Base-by-base conservation (phyloP, 1,140 invertebrate species). In the Caligus rogercresseyi region DNA sequence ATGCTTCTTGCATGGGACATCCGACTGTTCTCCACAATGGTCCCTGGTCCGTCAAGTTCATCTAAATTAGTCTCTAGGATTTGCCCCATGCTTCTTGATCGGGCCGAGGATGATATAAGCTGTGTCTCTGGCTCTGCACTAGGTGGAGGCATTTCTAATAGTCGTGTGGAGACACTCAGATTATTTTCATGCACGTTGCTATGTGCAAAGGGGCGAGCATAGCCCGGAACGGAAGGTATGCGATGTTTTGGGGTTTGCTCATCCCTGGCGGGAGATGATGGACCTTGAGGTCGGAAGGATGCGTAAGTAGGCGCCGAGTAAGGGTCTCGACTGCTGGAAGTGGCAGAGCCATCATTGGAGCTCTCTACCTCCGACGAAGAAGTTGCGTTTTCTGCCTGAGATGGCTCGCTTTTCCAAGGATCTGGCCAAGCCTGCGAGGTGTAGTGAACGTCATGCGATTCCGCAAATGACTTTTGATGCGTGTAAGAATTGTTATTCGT, bases 151-250 rank as follows among this genome's bases (percentile, higher is more conserved):
- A 51, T n/a, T 14, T 63, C 52, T 14, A 25, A 56, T 14, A 51
- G 61, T 18, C 61, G 55, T 7, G 16, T 16, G 13, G 55, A 23
- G 7, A 19, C 11, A 19, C 23, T 11, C 4, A 54, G 20, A 21
- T 57, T 24, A 21, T 13, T 57, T 19, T 13, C 13, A 25, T 19
- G 55, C 11, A 11, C 13, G 14, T 53, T 16, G 21, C 20, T 11
- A 62, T 62, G 60, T 21, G 61, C 61, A 63, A 59, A 63, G 57
- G 61, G 61, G 18, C 25, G 16, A n/a, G 61, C 61, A 55, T 63
- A 63, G 15, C 61, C 61, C n/a, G 61, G 61, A 16, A 63, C 53
- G 24, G 61, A 63, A 23, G 61, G 61, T 7, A 63, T 63, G 2
- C 19, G 54, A 16, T 26, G 16, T 54, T n/a, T 60, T 24, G 24